A percentile compares a stretch with the other conserved stretches of the same genome.
These are phyloP conservation scores for Ceratosolen solmsi DNA, from an alignment of 1,140 invertebrate genomes.

Conservation along the genomic window DNA sequence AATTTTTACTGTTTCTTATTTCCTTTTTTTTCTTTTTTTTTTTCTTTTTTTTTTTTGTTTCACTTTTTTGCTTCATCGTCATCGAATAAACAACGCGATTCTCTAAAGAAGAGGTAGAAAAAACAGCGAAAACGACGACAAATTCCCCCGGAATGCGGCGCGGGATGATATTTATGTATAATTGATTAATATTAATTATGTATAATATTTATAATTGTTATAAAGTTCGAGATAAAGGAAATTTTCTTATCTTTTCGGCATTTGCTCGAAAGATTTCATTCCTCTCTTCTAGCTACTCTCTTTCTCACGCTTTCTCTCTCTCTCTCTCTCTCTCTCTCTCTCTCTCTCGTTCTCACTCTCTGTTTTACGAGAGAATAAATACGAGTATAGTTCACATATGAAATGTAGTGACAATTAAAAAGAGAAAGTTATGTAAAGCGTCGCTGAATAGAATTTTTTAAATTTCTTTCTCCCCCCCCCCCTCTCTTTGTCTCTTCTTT, in stretches of 20 bases:
- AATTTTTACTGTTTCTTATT: constrained; percentile 50
- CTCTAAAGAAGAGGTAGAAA: constrained; percentile 70
- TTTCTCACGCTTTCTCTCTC: constrained; percentile 14
- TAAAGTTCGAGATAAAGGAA: constrained; percentile 50
- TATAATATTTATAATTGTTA: constrained; percentile 64
- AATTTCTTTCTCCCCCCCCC: constrained; percentile 24
- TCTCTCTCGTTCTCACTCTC: not conserved
- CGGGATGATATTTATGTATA: constrained; percentile 58
- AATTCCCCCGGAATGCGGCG: constrained; percentile 60
- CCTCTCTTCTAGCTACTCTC: constrained; percentile 4
- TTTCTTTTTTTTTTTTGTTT: constrained; percentile 36
- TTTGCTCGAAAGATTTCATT: constrained; percentile 30
- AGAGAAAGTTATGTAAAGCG: constrained; percentile 46
- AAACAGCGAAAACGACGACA: constrained; percentile 71
- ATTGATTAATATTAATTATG: constrained; percentile 58
- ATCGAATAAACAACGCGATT: constrained; percentile 63
- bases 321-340: constrained; percentile 18
- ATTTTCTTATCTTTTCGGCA: constrained; percentile 23
- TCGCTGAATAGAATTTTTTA: constrained; percentile 43
- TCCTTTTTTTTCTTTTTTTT: constrained; percentile 48
- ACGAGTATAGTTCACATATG: constrained; percentile 36
- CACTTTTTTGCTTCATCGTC: constrained; percentile 29
- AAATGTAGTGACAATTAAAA: constrained; percentile 47
- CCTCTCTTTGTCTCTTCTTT: constrained; percentile 19
- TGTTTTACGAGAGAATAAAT: constrained; percentile 36